Conservation (phyloP, 1,140 invertebrate species). For the Marisa cornuarietis region DNA sequence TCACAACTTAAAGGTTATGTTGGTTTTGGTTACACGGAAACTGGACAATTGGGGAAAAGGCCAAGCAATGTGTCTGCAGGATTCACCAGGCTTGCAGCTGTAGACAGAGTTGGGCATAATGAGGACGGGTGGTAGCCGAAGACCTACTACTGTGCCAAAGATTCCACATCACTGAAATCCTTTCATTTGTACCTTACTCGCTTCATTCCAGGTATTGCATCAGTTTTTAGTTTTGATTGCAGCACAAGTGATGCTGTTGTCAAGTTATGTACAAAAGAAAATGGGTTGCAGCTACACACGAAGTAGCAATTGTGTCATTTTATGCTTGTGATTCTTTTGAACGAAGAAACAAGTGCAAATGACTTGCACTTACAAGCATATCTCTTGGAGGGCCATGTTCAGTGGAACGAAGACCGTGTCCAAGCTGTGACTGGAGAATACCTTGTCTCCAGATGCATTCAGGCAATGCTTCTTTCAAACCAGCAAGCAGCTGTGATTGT, state of each 20-base stretch:
- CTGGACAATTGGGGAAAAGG: constrained; percentile 35
- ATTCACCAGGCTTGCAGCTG: too few species aligned
- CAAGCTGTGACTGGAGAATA: too few species aligned
- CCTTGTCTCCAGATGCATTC: too few species aligned
- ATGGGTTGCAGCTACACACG: too few species aligned
- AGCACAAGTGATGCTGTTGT: too few species aligned
- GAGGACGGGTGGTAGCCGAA: constrained; percentile 29
- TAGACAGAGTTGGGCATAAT: constrained; percentile 28
- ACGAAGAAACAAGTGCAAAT: constrained; percentile 33
- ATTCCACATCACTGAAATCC: constrained; percentile 25
- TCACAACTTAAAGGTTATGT: too few species aligned
- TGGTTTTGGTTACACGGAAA: constrained; percentile 31
- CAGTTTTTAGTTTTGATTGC: too few species aligned
- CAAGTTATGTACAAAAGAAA: too few species aligned
- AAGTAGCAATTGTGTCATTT: too few species aligned
- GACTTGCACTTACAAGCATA: constrained; percentile 41
- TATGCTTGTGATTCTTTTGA: not conserved
- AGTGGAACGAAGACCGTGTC: constrained; percentile 40
- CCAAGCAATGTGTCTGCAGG: constrained; percentile 39
- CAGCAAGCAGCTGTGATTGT: too few species aligned
- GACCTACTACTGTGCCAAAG: constrained; percentile 25
- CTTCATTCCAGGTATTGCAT: constrained; percentile 31
- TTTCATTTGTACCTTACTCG: constrained; percentile 23
- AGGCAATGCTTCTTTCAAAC: too few species aligned
- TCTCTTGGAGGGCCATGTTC: constrained; percentile 36